A percentile compares a stretch with the other conserved stretches of the same genome.
Evolutionary conservation across 2,113 vertebrate genomes (phyloP).

Genomic region (Bucco capensis): DNA sequence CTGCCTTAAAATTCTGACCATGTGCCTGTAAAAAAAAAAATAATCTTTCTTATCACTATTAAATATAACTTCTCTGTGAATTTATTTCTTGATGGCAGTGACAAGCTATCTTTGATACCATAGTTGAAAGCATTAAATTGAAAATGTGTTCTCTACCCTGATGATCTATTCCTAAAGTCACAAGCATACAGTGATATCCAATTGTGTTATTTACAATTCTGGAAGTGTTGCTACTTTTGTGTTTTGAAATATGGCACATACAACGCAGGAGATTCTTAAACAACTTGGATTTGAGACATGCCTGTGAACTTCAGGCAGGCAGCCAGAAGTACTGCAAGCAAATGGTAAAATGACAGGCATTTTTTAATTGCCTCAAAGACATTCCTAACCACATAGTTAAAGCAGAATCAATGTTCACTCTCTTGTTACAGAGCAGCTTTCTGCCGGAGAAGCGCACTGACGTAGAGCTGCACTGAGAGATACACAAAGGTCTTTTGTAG

Average conservation of each 20-base stretch:
- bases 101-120: neutral
- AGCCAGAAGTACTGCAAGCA: conserved; percentile 11
- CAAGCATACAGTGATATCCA: neutral
- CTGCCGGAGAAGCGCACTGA: neutral
- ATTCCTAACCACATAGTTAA: conserved; percentile 40
- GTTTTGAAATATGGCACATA: conserved; percentile 48
- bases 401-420: conserved; percentile 9
- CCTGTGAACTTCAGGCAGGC: conserved; percentile 20
- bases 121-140: conserved; percentile 15
- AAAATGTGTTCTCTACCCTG: neutral
- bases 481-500: neutral
- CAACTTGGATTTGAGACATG: conserved; percentile 29
- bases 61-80: neutral
- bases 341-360: conserved; percentile 37
- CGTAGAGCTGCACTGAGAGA: neutral
- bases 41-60: neutral
- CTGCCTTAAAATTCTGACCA: neutral
- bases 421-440: neutral
- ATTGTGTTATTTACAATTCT: conserved; percentile 29
- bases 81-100: neutral
- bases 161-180: conserved; percentile 28
- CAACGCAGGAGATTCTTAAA: conserved; percentile 45
- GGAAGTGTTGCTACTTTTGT: conserved; percentile 32
- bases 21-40: neutral
- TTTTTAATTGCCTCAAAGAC: conserved; percentile 48